Conservation (phyloP, 2,113 vertebrate species). For the Spilogale gracilis region DNA sequence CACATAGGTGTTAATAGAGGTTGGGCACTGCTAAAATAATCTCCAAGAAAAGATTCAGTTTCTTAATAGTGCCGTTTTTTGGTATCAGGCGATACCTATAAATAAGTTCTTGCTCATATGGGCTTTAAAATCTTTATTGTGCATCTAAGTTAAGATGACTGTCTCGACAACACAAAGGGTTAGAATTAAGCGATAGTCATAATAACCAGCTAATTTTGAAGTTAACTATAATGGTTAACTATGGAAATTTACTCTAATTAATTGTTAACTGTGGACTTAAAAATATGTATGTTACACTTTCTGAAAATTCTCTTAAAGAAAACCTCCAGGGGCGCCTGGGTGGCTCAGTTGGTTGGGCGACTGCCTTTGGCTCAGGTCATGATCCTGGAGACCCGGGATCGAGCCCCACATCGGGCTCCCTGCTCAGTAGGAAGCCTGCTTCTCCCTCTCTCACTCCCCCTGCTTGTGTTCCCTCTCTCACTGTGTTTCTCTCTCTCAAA, state of each 20-base stretch:
- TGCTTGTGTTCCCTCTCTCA: too few relatives aligned
- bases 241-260: conserved; percentile 50
- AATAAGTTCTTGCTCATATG: neutral
- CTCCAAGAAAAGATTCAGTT: neutral
- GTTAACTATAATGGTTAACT: conserved; percentile 52
- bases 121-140: conserved; percentile 35
- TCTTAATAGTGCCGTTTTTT: neutral
- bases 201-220: conserved; percentile 57
- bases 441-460: too few relatives aligned
- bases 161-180: neutral
- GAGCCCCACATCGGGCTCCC: too few relatives aligned
- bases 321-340: neutral
- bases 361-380: too few relatives aligned
- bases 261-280: neutral
- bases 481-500: too few relatives aligned
- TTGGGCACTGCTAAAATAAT: neutral
- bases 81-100: neutral
- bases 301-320: neutral
- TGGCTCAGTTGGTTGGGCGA: too few relatives aligned
- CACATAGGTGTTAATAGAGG: neutral
- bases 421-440: too few relatives aligned
- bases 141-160: neutral
- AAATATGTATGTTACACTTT: conserved; percentile 10
- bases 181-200: conserved; percentile 2
- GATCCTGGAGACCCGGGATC: too few relatives aligned